Evolutionary conservation across 2,797 vertebrate genomes (phyloP), one percentile per base, ranked within the genome.

Genomic region (Tinamus major): DNA sequence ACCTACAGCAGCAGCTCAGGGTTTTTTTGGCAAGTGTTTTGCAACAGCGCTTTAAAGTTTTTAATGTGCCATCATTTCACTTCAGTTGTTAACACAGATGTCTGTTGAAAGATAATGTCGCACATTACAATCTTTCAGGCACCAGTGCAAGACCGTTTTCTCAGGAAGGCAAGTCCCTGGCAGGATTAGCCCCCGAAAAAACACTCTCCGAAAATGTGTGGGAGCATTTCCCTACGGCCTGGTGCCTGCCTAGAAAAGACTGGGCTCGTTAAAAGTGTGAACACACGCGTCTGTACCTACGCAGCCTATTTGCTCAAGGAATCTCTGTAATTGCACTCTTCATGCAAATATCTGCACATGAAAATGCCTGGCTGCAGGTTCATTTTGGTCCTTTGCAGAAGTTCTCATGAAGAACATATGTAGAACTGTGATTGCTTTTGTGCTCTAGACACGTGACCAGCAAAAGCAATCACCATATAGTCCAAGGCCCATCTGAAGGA

Each of bases 11-110:
- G 90, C 89, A 94, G 87, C 79, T 72, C 39, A 14, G 67, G 68
- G 48, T 67, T 74, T 62, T 87, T 85, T 76, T 95, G 79, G 93
- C 95, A 94, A 95, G 94, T 68, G 74, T 81, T 95, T 96, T 92
- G 63, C 85, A 95, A 86, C 87, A 92, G 85, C 37, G 5, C 79
- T 81, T 77, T 88, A 26, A 95, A 95, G 93, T 95, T 96, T 95
- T 94, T 94, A 88, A 88, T 77, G 89, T 90, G 96, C 85, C 95
- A 93, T 91, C 89, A 67, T 93, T 94, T 90, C 83, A 88, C 82
- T 94, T 96, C 79, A 64, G 87, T 93, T 88, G 93, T 79, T 96
- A 95, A 95, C 93, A 95, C 94, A 95, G 95, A 92, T 81, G 92
- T 79, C 91, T 96, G 90, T 88, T 92, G 93, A 94, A 96, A 96